Evolutionary conservation across 2,888 invertebrate species (phyloP), one percentile per base, ranked within the genome.

Genomic region (Cordilura impudica): DNA sequence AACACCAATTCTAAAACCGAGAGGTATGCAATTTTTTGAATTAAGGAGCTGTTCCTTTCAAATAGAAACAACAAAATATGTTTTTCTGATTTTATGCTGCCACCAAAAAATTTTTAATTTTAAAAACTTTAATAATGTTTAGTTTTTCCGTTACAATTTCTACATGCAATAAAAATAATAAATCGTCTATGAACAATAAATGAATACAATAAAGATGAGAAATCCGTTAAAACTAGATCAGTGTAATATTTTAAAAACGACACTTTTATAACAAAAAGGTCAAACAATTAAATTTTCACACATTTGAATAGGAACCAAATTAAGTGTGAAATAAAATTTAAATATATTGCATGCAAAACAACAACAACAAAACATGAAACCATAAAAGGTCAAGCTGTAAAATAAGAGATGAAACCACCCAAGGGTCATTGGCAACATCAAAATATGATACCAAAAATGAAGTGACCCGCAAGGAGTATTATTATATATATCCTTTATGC

Each of bases 311-410:
- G 69, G 4, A 67, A 8, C 45, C 18, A 2, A 35, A 67, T 78
- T 74, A 79, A 79, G 71, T 79, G 78, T 79, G 74, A 79, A 79
- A 79, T 74, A 21, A 74, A 73, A 74, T 78, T 74, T 78, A 70
- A 73, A 74, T 74, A 65, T 26, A 78, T 63, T 65, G 12, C 73
- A 69, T 47, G 56, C 26, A 65, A 77, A 66, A 49, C 35, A 12
- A 47, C 14, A 43, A 18, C 29, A 43, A 16, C 26, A 43, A 39
- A 49, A 51, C 3, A 39, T 51, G 21, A 66, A 54, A 66, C 58
- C 45, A 63, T 61, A 71, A 63, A 74, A 79, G 79, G 79, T 79
- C 79, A 79, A 79, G 63, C 65, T 74, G 73, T 65, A 73, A 63
- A 72, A 51, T 61, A 58, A 58, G 66, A 53, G 60, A 10, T 18